phyloP scores from a whole-genome alignment of 1,140 invertebrate genomes.

The Halictus rubicundus region DNA sequence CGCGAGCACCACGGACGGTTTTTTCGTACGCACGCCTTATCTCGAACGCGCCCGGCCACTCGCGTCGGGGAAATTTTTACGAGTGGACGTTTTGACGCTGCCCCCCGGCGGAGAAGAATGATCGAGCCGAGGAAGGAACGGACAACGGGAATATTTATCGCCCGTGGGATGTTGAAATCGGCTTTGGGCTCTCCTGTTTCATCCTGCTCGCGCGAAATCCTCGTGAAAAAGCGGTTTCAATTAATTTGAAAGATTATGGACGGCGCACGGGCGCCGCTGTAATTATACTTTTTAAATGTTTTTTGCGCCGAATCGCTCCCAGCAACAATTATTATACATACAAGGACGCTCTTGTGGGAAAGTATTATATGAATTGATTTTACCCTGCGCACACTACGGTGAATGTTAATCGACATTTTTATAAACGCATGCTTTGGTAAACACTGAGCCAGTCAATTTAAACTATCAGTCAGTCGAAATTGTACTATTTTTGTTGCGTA shows the following conservation, averaged over 20 bases:
- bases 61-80: conserved; percentile 13
- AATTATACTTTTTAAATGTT: no score
- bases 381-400: no score
- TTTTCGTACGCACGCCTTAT: neutral
- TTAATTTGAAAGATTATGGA: neutral
- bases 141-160: conserved; percentile 3
- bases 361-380: no score
- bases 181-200: neutral
- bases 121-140: neutral
- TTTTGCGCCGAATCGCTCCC: no score
- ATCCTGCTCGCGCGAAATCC: neutral
- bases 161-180: neutral
- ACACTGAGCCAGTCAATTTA: no score
- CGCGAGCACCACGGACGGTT: neutral
- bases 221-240: neutral
- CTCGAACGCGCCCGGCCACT: neutral
- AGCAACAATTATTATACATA: no score
- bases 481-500: no score
- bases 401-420: no score
- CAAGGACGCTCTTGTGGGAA: no score
- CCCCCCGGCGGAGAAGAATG: neutral
- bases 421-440: no score
- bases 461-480: no score
- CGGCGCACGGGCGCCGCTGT: no score
- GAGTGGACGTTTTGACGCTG: neutral